Evolutionary conservation across 2,113 vertebrate genomes (phyloP).

Genomic region (Pelmatolapia mariae): DNA sequence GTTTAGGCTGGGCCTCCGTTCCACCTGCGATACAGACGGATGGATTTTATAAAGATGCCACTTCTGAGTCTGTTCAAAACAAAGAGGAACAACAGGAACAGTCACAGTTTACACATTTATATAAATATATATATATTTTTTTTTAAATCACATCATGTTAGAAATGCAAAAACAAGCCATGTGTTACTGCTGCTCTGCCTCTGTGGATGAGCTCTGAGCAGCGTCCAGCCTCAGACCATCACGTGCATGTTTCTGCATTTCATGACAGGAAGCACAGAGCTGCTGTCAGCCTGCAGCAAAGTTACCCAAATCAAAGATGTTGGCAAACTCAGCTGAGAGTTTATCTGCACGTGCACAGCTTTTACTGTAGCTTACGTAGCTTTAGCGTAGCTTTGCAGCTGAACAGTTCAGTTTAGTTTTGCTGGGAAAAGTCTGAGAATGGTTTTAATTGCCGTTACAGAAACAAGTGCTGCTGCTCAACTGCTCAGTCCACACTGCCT

Average conservation of each 20-base stretch:
- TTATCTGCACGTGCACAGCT: neutral
- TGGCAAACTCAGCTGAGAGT: neutral
- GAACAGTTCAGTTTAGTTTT: neutral
- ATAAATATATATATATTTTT: accelerated
- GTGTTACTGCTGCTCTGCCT: accelerated
- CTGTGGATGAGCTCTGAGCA: too few species aligned
- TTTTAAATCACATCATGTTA: accelerated
- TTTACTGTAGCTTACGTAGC: neutral
- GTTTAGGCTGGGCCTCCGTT: neutral
- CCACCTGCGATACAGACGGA: neutral
- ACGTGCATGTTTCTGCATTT: neutral
- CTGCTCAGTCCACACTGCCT: neutral
- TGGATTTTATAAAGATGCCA: neutral
- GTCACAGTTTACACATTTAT: neutral
- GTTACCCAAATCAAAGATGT: neutral
- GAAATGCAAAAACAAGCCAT: neutral
- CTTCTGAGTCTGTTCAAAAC: neutral
- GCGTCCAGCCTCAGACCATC: neutral
- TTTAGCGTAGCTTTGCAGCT: neutral
- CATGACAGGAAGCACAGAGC: neutral
- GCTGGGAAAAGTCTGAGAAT: neutral
- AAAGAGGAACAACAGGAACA: neutral
- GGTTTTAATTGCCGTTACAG: neutral
- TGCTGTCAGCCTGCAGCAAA: neutral
- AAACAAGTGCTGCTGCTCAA: neutral